phyloP scores from a whole-genome alignment of 1,140 invertebrate genomes.

The Hermetia illucens region DNA sequence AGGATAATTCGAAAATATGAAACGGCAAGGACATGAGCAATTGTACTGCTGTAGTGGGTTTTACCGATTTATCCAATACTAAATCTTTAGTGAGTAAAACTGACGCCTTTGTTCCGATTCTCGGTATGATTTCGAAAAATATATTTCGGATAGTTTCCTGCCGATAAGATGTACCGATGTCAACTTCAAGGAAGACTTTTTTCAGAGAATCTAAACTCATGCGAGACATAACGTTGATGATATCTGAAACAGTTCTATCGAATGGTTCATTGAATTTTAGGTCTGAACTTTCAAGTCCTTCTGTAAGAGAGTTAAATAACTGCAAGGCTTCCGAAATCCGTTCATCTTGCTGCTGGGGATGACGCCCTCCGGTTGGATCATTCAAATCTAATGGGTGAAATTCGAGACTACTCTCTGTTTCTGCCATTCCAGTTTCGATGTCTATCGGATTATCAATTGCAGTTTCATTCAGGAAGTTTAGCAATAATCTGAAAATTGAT shows the following conservation, averaged over 20 bases:
- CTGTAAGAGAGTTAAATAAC: slow-evolving; percentile 25
- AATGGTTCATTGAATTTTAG: slow-evolving; percentile 32
- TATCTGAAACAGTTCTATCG: slow-evolving; percentile 30
- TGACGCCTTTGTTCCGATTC: slow-evolving; percentile 47
- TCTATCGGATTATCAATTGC: slow-evolving; percentile 22
- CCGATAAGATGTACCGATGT: slow-evolving; percentile 44
- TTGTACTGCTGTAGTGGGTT: slow-evolving; percentile 38
- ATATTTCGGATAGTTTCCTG: slow-evolving; percentile 51
- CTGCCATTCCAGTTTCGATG: slow-evolving; percentile 20
- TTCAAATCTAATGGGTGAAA: slow-evolving; percentile 16
- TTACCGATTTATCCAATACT: slow-evolving; percentile 42
- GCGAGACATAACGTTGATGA: slow-evolving; percentile 35
- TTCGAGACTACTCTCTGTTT: slow-evolving; percentile 15
- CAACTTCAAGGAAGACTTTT: slow-evolving; percentile 37
- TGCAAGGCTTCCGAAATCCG: slow-evolving; percentile 17
- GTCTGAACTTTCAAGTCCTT: slow-evolving; percentile 30
- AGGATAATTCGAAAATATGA: slow-evolving; percentile 37
- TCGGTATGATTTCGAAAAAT: slow-evolving; percentile 56
- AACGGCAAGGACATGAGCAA: slow-evolving; percentile 40
- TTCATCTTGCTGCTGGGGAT: slow-evolving; percentile 18
- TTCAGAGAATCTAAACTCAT: slow-evolving; percentile 36
- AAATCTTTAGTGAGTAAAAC: slow-evolving; percentile 47
- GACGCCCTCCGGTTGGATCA: slow-evolving; percentile 26
- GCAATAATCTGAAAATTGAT: slow-evolving; percentile 11
- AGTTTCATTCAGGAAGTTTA: slow-evolving; percentile 23